Evolutionary conservation across 2,797 vertebrate genomes (phyloP).

Genomic region (Phoebastria nigripes): DNA sequence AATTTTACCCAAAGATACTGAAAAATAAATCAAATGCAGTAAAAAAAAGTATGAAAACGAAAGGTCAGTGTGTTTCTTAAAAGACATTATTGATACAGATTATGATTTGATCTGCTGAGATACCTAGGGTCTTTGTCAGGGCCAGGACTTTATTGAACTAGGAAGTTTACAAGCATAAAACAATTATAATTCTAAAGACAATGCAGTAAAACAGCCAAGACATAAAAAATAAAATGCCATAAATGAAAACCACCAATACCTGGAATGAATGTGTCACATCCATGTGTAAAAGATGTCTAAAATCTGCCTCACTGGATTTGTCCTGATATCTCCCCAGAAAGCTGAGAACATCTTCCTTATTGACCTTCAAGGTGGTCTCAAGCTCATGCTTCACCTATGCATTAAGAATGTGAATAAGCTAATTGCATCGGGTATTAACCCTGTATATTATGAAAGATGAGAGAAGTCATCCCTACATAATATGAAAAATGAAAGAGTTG

Average conservation of each 20-base stretch:
- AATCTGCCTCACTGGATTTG: slow-evolving; percentile 44
- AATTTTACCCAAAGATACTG: not conserved
- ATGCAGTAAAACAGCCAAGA: not conserved
- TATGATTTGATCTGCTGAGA: not conserved
- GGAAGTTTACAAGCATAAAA: not conserved
- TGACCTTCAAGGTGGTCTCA: slow-evolving; percentile 70
- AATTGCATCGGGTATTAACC: not conserved
- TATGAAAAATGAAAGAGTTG: not conserved
- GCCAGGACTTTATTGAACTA: not conserved
- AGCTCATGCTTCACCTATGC: slow-evolving; percentile 75
- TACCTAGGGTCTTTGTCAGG: not conserved
- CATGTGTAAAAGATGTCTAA: slow-evolving; percentile 68
- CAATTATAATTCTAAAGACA: not conserved
- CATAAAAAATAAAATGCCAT: not conserved
- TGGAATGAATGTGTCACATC: slow-evolving; percentile 79
- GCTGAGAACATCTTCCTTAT: slow-evolving; percentile 72
- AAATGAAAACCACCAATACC: slow-evolving; percentile 65
- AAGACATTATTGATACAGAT: not conserved
- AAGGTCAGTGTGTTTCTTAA: not conserved
- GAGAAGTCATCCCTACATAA: not conserved
- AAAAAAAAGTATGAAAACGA: not conserved
- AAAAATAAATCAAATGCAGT: not conserved
- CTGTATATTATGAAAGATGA: not conserved
- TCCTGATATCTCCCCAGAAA: slow-evolving; percentile 75
- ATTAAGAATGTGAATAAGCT: not conserved